Evolutionary conservation across 2,888 invertebrate species (phyloP), one percentile per base, ranked within the genome.

Genomic region (Papilio elwesi): DNA sequence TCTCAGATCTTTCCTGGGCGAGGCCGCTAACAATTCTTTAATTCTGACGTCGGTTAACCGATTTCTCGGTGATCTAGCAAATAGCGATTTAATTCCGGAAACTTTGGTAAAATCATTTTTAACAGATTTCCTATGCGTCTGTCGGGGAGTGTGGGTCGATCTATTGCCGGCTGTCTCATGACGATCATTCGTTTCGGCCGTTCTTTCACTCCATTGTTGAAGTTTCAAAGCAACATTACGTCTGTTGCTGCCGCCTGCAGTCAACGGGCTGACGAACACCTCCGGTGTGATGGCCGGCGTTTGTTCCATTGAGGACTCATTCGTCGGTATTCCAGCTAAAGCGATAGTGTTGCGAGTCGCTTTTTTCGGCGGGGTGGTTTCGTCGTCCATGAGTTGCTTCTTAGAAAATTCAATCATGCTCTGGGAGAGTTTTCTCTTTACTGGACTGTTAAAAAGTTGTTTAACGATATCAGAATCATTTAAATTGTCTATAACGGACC

Each of bases 371-470:
- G 62, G 72, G 0, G 66, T 77, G 0, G 79, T 77, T 0, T 88
- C 88, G 1, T 90, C 88, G 0, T 86, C 88, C 16, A 83, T 81
- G 3, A 86, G 74, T 7, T 85, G 85, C 53, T 81, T 87, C 16
- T 85, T 80, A 3, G 90, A 90, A 76, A 90, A 92, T 74, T 93
- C 92, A 0, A 86, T 89, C 89, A 94, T 93, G 66, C 94, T 94
- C 66, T 88, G 92, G 1, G 94, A 94, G n/a, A 94, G 80, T 73
- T 93, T 94, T 70, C 94, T 82, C 70, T 93, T 94, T 0, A 94
- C 93, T 0, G 94, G 94, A 74, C 93, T 94, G 76, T 87, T 90
- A 80, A 94, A 94, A 57, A 94, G 78, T 68, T 92, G 87, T 76
- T 93, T 92, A 3, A 91, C 89, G 12, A 92, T 85, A 68, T 90